Evolutionary conservation across 2,113 vertebrate genomes (phyloP), one percentile per base, ranked within the genome.

Genomic region (Corynorhinus townsendii): DNA sequence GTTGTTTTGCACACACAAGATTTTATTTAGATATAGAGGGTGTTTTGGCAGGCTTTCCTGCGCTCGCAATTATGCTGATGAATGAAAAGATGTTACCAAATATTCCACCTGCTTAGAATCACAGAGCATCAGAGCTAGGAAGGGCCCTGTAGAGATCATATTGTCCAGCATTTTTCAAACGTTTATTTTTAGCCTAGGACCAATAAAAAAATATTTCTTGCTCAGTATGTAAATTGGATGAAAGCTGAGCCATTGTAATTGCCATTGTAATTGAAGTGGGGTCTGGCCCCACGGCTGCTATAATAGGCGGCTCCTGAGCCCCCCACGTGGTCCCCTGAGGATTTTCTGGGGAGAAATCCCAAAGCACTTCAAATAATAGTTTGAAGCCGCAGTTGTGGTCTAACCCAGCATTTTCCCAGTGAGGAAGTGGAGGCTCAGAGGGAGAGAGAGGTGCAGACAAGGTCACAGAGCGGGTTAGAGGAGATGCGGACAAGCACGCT

Each of bases 1-100:
- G 2, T 68, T 82, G 66, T 93, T 94, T 81, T 94, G 83, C 93
- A 94, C 94, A 79, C 71, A 93, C 75, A 84, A 95, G 94, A 95
- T 97, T 97, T 96, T 97, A 96, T 93, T 96, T 95, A 96, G 96
- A 90, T 97, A 91, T 95, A 96, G 96, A 95, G 86, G 87, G 69
- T 90, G 75, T 86, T 95, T 95, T 95, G 97, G 96, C 95, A 96
- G 89, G 68, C 62, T 20, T 80, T 96, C 79, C 89, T 81, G 73
- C 3, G 6, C 56, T 95, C 89, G 92, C 92, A 96, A 91, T 96
- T 96, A 95, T 96, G 94, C 96, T 93, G 96, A 96, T 93, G 94
- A 96, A 91, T 97, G 96, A 93, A 95, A 96, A 95, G 94, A 95
- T 95, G 96, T 94, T 88, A 93, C 96, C 91, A 89, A 95, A 87